These are phyloP conservation scores for Thereva unica DNA, from an alignment of 2,888 invertebrate genomes.

Conservation along the genomic window DNA sequence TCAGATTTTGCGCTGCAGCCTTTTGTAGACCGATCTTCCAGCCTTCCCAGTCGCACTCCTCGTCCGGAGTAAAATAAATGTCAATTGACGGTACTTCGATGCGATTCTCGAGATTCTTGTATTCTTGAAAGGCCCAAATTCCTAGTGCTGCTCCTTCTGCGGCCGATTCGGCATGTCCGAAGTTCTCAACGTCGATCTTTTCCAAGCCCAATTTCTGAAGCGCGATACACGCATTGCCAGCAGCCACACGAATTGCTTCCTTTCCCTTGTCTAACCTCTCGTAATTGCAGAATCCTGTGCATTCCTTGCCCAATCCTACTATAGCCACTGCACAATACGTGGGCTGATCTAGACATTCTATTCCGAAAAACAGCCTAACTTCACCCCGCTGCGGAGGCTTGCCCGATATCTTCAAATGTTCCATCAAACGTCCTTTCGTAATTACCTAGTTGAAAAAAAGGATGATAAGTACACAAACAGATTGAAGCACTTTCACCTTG, in stretches of 20 bases:
- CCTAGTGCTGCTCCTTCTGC: slow-evolving; percentile 77
- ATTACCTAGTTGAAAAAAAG: slow-evolving; percentile 13
- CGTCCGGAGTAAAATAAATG: slow-evolving; percentile 61
- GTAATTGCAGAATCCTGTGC: slow-evolving; percentile 66
- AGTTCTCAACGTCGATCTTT: slow-evolving; percentile 71
- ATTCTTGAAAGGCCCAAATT: slow-evolving; percentile 69
- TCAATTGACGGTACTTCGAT: slow-evolving; percentile 50
- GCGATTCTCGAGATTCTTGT: slow-evolving; percentile 49
- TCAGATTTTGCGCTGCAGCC: slow-evolving; percentile 80
- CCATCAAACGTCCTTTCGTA: slow-evolving; percentile 62
- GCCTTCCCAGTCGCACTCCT: slow-evolving; percentile 68
- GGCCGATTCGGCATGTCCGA: slow-evolving; percentile 74
- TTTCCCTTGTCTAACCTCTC: slow-evolving; percentile 76
- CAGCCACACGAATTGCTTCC: slow-evolving; percentile 74
- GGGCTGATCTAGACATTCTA: slow-evolving; percentile 60
- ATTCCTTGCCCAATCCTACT: slow-evolving; percentile 74
- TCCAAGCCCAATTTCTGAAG: slow-evolving; percentile 62
- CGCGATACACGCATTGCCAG: slow-evolving; percentile 65
- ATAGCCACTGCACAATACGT: slow-evolving; percentile 70
- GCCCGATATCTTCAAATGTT: slow-evolving; percentile 60
- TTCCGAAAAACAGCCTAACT: slow-evolving; percentile 67
- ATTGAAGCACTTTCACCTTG: background rate
- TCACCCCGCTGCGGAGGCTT: slow-evolving; percentile 61
- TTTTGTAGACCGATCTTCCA: slow-evolving; percentile 75
- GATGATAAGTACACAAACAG: background rate